Conservation (phyloP, 2,888 invertebrate genomes). For the Drosophila anomelani region DNA sequence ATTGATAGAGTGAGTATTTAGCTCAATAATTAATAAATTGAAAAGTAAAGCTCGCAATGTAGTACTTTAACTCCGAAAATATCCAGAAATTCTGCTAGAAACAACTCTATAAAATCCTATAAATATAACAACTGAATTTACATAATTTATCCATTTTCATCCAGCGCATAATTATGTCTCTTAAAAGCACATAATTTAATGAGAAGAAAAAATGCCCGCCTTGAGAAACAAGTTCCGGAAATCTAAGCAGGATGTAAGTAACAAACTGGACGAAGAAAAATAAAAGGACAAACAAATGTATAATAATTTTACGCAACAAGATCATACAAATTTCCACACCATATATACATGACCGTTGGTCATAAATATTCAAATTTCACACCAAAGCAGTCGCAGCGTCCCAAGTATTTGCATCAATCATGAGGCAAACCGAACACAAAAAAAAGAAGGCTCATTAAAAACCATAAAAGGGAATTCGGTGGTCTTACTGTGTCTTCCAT, state of each 20-base stretch:
- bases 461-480: constrained; percentile 63
- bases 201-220: constrained; percentile 48
- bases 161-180: constrained; percentile 52
- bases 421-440: constrained; percentile 49
- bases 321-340: constrained; percentile 82
- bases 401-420: constrained; percentile 72
- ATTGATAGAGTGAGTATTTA: no score
- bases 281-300: constrained; percentile 17
- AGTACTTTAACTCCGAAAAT: not conserved
- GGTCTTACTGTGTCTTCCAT: constrained; percentile 40
- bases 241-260: constrained; percentile 44
- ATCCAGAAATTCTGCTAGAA: not conserved
- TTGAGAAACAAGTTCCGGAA: constrained; percentile 66
- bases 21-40: not conserved
- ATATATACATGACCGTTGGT: constrained; percentile 83
- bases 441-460: constrained; percentile 73
- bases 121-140: constrained; percentile 41
- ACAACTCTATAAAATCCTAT: constrained; percentile 1
- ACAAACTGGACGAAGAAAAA: not conserved
- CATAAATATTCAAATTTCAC: constrained; percentile 83
- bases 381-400: constrained; percentile 27
- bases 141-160: constrained; percentile 59
- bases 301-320: constrained; percentile 63
- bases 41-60: not conserved
- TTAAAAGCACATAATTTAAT: constrained; percentile 55